phyloP scores from a whole-genome alignment of 2,113 vertebrate genomes.

The Cyanoderma ruficeps region DNA sequence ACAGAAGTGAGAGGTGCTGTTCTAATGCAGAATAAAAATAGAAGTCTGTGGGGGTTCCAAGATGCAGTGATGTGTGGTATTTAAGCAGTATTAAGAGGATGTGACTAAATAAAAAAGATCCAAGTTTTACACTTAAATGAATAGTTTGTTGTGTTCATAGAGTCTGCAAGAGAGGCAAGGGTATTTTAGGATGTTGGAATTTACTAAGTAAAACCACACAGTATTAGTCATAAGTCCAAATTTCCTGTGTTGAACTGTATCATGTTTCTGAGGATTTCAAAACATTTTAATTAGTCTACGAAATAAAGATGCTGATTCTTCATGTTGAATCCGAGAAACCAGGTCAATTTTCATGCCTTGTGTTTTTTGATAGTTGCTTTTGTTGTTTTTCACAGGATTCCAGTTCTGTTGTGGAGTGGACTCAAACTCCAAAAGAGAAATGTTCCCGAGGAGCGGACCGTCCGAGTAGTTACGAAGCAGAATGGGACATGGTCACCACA shows the following conservation, averaged over 20 bases:
- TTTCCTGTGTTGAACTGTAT: background rate
- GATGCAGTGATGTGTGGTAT: background rate
- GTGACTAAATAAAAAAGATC: background rate
- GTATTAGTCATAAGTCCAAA: background rate
- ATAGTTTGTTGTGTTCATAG: background rate
- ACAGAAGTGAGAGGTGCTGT: background rate
- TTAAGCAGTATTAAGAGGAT: background rate
- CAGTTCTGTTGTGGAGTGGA: slow-evolving; percentile 95
- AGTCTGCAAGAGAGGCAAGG: background rate
- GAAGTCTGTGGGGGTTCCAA: background rate
- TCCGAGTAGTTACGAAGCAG: slow-evolving; percentile 90
- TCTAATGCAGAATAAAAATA: background rate
- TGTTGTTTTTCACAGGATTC: slow-evolving; percentile 83
- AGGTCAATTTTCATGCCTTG: background rate
- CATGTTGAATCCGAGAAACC: background rate
- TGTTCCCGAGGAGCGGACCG: slow-evolving; percentile 75
- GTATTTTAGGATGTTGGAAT: background rate
- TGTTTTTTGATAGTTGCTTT: background rate
- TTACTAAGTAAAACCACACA: background rate
- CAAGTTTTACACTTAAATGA: background rate
- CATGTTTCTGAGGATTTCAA: background rate
- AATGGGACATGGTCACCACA: slow-evolving; percentile 96
- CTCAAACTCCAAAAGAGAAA: slow-evolving; percentile 79
- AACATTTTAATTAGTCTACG: background rate
- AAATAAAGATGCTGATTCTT: background rate